Evolutionary conservation across 1,140 invertebrate species (phyloP).

Genomic region (Meloidogyne floridensis): DNA sequence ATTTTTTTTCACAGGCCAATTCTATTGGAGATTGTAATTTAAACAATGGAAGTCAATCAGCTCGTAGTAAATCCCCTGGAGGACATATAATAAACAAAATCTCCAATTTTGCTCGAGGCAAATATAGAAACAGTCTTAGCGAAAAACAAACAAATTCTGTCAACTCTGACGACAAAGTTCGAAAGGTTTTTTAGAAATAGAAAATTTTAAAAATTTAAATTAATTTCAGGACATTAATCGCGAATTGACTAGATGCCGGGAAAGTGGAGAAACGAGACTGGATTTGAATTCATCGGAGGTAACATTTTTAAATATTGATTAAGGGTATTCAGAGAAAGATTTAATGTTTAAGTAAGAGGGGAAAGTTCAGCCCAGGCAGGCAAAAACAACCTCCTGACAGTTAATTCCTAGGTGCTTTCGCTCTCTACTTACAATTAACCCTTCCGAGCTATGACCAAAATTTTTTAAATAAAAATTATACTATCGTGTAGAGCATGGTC

Average conservation of each 20-base stretch:
- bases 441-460: too few relatives aligned
- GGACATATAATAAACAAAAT: constrained; percentile 59
- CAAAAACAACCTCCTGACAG: too few relatives aligned
- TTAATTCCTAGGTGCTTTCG: too few relatives aligned
- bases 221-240: constrained; percentile 80
- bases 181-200: constrained; percentile 40
- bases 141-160: constrained; percentile 49
- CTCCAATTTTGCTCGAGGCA: constrained; percentile 60
- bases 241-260: constrained; percentile 86
- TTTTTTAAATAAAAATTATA: too few relatives aligned
- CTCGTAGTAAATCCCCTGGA: constrained; percentile 59
- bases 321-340: too few relatives aligned
- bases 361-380: too few relatives aligned
- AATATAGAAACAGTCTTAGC: constrained; percentile 57
- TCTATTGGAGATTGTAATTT: constrained; percentile 13
- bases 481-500: too few relatives aligned
- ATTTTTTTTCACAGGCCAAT: constrained; percentile 13
- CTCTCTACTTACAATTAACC: too few relatives aligned
- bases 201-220: constrained; percentile 1
- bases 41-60: constrained; percentile 15
- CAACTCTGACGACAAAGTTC: constrained; percentile 42
- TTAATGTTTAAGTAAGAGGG: too few relatives aligned
- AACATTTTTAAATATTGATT: constrained; percentile 45
- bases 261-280: constrained; percentile 82
- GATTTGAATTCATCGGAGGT: constrained; percentile 96